Conservation (phyloP, 2,888 invertebrate genomes). For the Antheraea yamamai region DNA sequence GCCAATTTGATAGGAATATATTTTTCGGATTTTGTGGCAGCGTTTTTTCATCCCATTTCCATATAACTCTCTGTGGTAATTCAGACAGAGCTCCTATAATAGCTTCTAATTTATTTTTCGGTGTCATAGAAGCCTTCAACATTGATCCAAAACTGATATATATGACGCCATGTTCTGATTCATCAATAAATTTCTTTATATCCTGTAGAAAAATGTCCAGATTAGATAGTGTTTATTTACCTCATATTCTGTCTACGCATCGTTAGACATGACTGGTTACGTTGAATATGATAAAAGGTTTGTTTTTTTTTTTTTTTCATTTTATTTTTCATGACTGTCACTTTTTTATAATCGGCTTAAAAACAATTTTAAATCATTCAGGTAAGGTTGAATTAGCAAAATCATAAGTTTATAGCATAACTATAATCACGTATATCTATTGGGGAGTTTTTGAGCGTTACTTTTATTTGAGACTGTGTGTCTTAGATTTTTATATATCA, state of each 20-base stretch:
- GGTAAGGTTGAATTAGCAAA: too few relatives aligned
- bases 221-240: background rate
- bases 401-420: too few relatives aligned
- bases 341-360: too few relatives aligned
- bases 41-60: slow-evolving; percentile 88
- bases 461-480: too few relatives aligned
- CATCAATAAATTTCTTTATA: slow-evolving; percentile 84
- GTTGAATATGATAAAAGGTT: too few relatives aligned
- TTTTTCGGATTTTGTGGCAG: slow-evolving; percentile 82
- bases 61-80: slow-evolving; percentile 86
- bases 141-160: slow-evolving; percentile 90
- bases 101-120: slow-evolving; percentile 79
- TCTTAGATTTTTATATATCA: too few relatives aligned
- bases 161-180: slow-evolving; percentile 85
- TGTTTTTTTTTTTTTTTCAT: too few relatives aligned
- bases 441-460: too few relatives aligned
- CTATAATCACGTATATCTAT: too few relatives aligned
- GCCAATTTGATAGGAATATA: slow-evolving; percentile 83
- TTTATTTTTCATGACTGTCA: too few relatives aligned
- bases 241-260: background rate
- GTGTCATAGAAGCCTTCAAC: slow-evolving; percentile 84
- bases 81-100: slow-evolving; percentile 83
- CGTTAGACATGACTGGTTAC: background rate
- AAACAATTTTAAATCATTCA: too few relatives aligned
- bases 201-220: slow-evolving; percentile 62